Conservation (phyloP, 2,888 invertebrate genomes). For the Julus scandinavius region DNA sequence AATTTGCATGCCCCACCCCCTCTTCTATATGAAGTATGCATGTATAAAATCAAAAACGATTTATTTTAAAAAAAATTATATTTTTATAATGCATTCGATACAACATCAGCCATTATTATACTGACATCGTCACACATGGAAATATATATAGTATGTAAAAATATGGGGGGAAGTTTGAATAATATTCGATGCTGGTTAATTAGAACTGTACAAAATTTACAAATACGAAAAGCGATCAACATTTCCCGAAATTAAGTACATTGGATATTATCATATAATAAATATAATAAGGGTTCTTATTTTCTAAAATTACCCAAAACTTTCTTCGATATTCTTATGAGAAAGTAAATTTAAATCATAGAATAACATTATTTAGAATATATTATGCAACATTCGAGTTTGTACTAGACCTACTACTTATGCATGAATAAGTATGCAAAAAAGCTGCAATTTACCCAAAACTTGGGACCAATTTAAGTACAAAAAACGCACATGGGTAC, state of each 20-base stretch:
- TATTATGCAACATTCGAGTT: background rate
- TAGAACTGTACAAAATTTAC: slow-evolving; percentile 20
- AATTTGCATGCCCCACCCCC: no score
- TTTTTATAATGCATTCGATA: background rate
- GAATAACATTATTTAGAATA: background rate
- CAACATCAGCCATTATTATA: background rate
- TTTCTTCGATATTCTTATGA: background rate
- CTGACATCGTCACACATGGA: background rate
- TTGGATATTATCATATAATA: background rate
- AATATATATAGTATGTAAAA: background rate
- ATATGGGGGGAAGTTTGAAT: background rate
- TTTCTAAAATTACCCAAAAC: background rate
- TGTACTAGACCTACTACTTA: background rate
- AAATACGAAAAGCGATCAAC: background rate
- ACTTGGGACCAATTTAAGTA: background rate
- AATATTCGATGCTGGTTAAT: background rate
- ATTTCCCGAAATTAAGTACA: background rate
- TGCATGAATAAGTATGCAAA: background rate
- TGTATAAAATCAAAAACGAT: background rate
- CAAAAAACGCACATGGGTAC: background rate
- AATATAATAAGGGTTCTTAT: background rate
- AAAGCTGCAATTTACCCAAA: background rate
- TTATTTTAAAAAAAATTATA: slow-evolving; percentile 13
- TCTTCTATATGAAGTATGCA: no score
- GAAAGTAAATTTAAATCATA: background rate